Evolutionary conservation across 2,888 invertebrate genomes (phyloP), one percentile per base, ranked within the genome.

Genomic region (Spodoptera littoralis): DNA sequence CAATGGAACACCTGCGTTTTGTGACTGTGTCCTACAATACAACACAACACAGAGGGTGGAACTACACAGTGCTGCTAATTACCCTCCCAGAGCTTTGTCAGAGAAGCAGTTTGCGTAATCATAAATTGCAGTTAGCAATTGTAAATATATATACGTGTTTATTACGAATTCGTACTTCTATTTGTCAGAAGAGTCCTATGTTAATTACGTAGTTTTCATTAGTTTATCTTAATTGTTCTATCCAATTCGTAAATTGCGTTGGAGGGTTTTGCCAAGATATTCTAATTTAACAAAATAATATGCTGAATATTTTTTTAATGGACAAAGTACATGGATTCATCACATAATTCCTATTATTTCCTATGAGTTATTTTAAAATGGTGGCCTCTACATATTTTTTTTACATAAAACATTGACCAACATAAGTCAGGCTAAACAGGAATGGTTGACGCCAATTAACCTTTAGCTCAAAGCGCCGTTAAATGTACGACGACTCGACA

Each of bases 1-100:
- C 69, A 69, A 58, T 68, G 61, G 67, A 60, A 53, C 73, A 77
- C 74, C 77, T 77, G 72, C 53, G 69, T 69, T 69, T 67, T 72
- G 66, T 70, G 65, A 65, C 67, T 67, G 36, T 50, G 45, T 53
- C 11, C 12, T 47, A 63, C 62, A 24, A 47, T 12, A 30, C 45
- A 45, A 50, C 49, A 55, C 58, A 47, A 55, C 36, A 48, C 43
- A 54, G 43, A 50, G 42, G 41, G 62, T 47, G 49, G 55, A 36
- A 18, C 53, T 51, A 55, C 55, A 62, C 47, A 68, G 52, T 22
- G 24, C 45, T 49, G 46, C 42, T 70, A 74, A 67, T 74, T 65
- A 64, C 56, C 61, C 22, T 11, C 43, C 50, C 42, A 57, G 42
- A 11, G 47, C 61, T 66, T 61, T 65, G 50, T 63, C 24, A 53